A percentile compares a stretch with the other conserved stretches of the same genome.
Conservation (phyloP, 2,888 invertebrate species). For the Napeogenes sylphis region DNA sequence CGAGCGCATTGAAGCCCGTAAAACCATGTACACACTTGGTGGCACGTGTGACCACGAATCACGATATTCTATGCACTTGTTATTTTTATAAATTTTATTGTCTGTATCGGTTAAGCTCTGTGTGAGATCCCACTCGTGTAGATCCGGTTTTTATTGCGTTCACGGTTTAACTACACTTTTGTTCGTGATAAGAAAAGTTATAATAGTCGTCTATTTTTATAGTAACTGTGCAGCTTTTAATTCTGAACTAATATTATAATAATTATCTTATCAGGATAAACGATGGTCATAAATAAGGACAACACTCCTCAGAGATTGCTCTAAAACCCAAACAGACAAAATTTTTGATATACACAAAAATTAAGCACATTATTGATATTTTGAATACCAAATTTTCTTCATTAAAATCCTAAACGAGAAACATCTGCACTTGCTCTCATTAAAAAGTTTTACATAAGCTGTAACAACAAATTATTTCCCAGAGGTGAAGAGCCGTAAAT, state of each 20-base stretch:
- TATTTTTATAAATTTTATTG: slow-evolving; percentile 54
- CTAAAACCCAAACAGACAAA: too few species aligned
- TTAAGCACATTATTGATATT: too few species aligned
- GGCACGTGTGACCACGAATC: slow-evolving; percentile 36
- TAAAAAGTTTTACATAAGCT: too few species aligned
- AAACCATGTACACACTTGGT: slow-evolving; percentile 23
- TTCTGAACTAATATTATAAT: background rate
- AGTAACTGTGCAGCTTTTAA: background rate
- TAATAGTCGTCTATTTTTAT: background rate
- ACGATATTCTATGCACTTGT: slow-evolving; percentile 39
- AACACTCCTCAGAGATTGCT: too few species aligned
- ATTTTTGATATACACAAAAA: too few species aligned
- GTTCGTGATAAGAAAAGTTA: slow-evolving; percentile 3
- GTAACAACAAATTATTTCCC: too few species aligned
- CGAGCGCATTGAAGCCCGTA: slow-evolving; percentile 29
- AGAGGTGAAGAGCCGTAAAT: too few species aligned
- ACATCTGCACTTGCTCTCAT: too few species aligned
- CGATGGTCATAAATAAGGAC: background rate
- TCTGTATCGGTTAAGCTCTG: slow-evolving; percentile 52
- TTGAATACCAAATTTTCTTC: too few species aligned
- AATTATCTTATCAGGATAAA: background rate
- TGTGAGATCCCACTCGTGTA: slow-evolving; percentile 51
- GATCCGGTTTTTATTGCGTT: slow-evolving; percentile 15
- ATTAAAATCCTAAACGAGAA: too few species aligned
- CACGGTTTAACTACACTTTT: slow-evolving; percentile 1